Evolutionary conservation across 1,140 invertebrate species (phyloP), one percentile per base, ranked within the genome.

Genomic region (Lepidostoma basale): DNA sequence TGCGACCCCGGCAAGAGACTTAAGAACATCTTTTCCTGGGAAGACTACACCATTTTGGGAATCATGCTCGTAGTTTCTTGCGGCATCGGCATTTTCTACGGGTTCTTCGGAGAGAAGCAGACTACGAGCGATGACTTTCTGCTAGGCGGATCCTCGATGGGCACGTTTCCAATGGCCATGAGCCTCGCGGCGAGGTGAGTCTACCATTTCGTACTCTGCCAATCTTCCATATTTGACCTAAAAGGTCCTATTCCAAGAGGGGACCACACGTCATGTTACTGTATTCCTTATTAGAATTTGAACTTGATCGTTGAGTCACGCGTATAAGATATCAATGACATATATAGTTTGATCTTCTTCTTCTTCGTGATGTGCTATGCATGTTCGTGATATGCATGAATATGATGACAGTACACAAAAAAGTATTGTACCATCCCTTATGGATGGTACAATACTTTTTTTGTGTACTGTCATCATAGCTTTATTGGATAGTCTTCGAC

Each of bases 41-140:
- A 80, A 12, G 91, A 93, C 77, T 93, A 92, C 74, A 75, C 81
- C 8, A 88, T 93, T 1, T 78, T 93, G n/a, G 85, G 77, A 0
- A 75, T 82, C 0, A 92, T 93, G 88, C 77, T 94, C 3, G 45
- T 89, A 0, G 80, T 90, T 0, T 93, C 92, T 1, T 88, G 90
- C 63, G 85, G 85, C 3, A 93, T 95, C 54, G 93, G 93, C 0
- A 81, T 93, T 0, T 95, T 92, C 76, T 94, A 93, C 76, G 92
- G 89, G 14, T 92, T 88, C 72, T 89, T 88, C 72, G 86, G 88
- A 14, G 85, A 88, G 36, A 90, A 90, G 74, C 89, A 92, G 73
- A 88, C 87, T 56, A 91, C 88, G 0, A 89, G 89, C 39, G 83
- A 88, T 45, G 91, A 94, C 72, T 94, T 93, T 75, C 79, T 94